Base-by-base conservation (phyloP, 2,113 vertebrate genomes). In the Raja brachyura region DNA sequence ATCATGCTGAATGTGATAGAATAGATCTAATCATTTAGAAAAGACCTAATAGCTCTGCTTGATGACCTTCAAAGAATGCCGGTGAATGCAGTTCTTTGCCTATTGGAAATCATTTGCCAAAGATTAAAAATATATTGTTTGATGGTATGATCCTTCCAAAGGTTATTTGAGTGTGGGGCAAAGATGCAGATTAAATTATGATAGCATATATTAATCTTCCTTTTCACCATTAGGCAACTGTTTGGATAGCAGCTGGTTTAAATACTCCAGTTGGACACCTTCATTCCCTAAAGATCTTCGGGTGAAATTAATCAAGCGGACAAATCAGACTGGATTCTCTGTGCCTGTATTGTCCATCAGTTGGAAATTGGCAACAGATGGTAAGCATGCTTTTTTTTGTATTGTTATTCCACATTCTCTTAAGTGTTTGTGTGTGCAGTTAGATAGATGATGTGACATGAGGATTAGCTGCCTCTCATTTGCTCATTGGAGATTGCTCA, bases 341-440 rank as follows among this genome's bases (percentile, higher is more conserved):
- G 22, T 96, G 9, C 97, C 96, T 0, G 95, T 97, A 68, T 81
- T 96, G 33, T 93, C 93, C 3, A 95, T 97, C 18, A 93, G 95
- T 11, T 97, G 96, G 97, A 94, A 93, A 0, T 94, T 97, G 83
- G 95, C 95, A 81, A 96, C 96, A 0, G 97, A 97, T 33, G 96
- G 97, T 97, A 90, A 95, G 95, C 81, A 39, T 9, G 18, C 20
- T 73, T 54, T 54, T 5, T 61, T 86, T n/a, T 31, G 28, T n/a
- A 77, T 77, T 31, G n/a, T 31, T n/a, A 61, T 6, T 28, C 0
- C 9, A n/a, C n/a, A 28, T 86, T 61, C 28, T 14, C 56, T 63
- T 13, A 14, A 5, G 14, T 13, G n/a, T n/a, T 88, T 88, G 28
- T 88, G 13, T 18, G 13, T 16, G 59, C 61, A n/a, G 79, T 86